A percentile compares a stretch with the other conserved stretches of the same genome.
phyloP scores from a whole-genome alignment of 2,888 invertebrate genomes.

The Sussaba pulchella region DNA sequence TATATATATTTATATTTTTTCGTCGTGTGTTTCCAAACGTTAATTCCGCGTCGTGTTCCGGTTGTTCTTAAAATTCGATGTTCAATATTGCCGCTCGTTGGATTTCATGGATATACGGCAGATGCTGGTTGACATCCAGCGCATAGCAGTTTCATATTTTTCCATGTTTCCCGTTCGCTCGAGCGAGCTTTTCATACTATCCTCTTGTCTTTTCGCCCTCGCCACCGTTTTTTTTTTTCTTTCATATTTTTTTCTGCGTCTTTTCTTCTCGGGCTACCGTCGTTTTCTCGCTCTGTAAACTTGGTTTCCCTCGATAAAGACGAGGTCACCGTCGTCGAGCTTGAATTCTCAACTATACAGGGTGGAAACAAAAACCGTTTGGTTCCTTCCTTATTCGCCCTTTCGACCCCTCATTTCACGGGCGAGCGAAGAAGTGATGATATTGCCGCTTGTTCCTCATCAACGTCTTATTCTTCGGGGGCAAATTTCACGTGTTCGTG shows the following conservation, averaged over 20 bases:
- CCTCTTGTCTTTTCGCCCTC: not conserved
- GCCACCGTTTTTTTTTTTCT: constrained; percentile 39
- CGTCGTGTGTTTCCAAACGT: not conserved
- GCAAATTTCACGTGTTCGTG: constrained; percentile 13
- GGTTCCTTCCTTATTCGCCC: constrained; percentile 32
- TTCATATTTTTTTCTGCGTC: constrained; percentile 1
- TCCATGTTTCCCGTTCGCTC: constrained; percentile 53
- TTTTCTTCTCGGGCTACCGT: not conserved
- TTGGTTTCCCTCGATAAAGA: constrained; percentile 48
- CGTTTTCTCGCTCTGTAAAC: constrained; percentile 19
- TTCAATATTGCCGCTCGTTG: constrained; percentile 30
- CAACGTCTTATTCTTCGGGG: constrained; percentile 5
- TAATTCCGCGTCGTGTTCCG: not conserved
- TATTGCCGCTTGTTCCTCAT: constrained; percentile 23
- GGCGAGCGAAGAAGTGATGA: constrained; percentile 26
- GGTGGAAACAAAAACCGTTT: constrained; percentile 18
- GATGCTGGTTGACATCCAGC: constrained; percentile 40
- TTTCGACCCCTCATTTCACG: constrained; percentile 21
- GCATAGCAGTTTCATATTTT: constrained; percentile 60
- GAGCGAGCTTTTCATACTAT: constrained; percentile 26
- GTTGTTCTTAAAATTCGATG: constrained; percentile 37
- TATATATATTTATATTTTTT: too few species aligned
- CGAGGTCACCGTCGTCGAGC: constrained; percentile 51
- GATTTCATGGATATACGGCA: constrained; percentile 14
- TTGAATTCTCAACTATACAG: constrained; percentile 33